These are phyloP conservation scores for Cheilosia pagana DNA, from an alignment of 2,888 invertebrate species.

Conservation along the genomic window DNA sequence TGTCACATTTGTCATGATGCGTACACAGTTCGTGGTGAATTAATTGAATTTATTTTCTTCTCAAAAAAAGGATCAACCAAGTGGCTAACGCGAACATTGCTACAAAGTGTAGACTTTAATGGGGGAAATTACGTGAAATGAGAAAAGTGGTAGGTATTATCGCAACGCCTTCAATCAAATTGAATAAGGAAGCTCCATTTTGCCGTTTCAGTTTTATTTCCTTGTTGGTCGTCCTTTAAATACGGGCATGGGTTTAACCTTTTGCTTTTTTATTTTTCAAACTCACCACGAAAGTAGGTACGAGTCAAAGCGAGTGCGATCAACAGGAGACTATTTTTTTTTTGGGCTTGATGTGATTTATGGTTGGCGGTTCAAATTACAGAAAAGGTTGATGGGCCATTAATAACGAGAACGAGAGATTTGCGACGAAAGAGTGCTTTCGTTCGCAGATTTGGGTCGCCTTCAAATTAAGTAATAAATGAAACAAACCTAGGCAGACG, in stretches of 20 bases:
- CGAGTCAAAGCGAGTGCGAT: neutral
- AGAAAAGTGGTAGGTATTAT: conserved; percentile 25
- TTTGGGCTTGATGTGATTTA: conserved; percentile 11
- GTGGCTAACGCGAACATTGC: neutral
- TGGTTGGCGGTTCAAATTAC: conserved; percentile 4
- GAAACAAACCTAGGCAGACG: too few species aligned
- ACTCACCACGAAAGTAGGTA: too few species aligned
- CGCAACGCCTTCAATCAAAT: conserved; percentile 36
- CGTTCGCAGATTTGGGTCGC: neutral
- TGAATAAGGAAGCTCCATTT: neutral
- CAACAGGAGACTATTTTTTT: neutral
- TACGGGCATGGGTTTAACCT: neutral
- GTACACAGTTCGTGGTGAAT: conserved; percentile 42
- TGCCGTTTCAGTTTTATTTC: neutral
- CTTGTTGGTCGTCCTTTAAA: conserved; percentile 2
- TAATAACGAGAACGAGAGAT: neutral
- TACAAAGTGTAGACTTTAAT: conserved; percentile 4
- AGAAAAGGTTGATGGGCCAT: conserved; percentile 9
- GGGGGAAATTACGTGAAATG: conserved; percentile 45
- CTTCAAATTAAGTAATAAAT: too few species aligned
- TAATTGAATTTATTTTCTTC: conserved; percentile 35
- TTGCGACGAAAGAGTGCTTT: neutral
- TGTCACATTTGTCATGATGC: conserved; percentile 56
- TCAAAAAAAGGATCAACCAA: neutral
- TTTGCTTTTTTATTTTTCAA: neutral